Conservation (phyloP, 1,140 invertebrate genomes). For the Hetaerina americana region DNA sequence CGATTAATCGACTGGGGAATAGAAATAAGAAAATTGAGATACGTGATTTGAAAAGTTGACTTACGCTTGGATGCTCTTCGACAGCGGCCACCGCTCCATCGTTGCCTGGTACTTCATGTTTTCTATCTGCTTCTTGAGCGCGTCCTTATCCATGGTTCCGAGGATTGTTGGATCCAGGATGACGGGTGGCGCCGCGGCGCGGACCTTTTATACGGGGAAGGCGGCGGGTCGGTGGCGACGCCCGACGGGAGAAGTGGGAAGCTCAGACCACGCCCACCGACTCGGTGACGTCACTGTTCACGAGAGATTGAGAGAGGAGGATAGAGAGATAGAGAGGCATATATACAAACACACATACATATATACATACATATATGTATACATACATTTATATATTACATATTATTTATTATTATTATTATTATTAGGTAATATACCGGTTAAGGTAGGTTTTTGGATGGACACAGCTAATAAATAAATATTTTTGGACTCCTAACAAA, state of each 20-base stretch:
- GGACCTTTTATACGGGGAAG: neutral
- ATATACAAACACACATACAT: no score
- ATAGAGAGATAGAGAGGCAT: no score
- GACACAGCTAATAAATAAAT: no score
- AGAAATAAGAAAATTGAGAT: no score
- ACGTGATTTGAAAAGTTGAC: conserved; percentile 32
- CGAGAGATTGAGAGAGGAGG: no score
- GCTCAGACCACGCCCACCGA: neutral
- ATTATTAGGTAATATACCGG: no score
- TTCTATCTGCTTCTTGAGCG: conserved; percentile 91
- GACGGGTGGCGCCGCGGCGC: conserved; percentile 32
- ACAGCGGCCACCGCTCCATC: conserved; percentile 89
- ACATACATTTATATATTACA: no score
- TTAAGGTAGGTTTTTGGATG: no score
- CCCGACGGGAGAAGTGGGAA: neutral
- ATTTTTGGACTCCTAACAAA: no score
- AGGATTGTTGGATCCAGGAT: conserved; percentile 80
- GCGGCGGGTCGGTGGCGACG: neutral
- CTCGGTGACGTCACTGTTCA: neutral
- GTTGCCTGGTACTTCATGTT: conserved; percentile 92
- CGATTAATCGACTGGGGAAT: no score
- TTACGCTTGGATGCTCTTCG: conserved; percentile 89
- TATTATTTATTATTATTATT: no score
- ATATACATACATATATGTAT: no score
- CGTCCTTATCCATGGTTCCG: conserved; percentile 91